Evolutionary conservation across 2,113 vertebrate species (phyloP), one percentile per base, ranked within the genome.

Genomic region (Amazona vittata): DNA sequence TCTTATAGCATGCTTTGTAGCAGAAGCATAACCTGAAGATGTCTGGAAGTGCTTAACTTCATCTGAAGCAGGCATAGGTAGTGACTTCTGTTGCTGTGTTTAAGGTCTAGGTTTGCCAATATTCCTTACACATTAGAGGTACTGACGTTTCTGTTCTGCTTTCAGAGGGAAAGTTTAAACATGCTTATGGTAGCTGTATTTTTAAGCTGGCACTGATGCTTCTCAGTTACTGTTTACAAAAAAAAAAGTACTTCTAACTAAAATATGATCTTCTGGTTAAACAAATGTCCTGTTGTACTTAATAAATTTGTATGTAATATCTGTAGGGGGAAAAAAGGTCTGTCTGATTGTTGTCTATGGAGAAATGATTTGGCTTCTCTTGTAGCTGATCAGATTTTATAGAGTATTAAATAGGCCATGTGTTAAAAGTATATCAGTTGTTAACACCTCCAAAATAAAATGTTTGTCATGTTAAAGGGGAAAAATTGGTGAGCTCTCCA

Each of bases 401-500:
- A 62, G 83, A 59, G 15, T 82, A 82, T 82, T 96, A 84, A 91
- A 73, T 86, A 81, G 73, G 31, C 31, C 17, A 14, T 53, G 63
- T 94, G 83, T 83, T 95, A 76, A 92, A 88, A 86, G 35, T 94
- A 93, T 53, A 93, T 53, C 65, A 49, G 60, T 91, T 93, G 69
- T 92, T 87, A 92, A 81, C 86, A 93, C 70, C 77, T 96, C 74
- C 63, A 82, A 78, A 95, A 84, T 76, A 46, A 93, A 89, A 82
- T 60, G 62, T 82, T 96, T 95, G 44, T 92, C 65, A 46, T 65
- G 8, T 76, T 92, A 55, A 93, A 71, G 29, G 73, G 43, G 74
- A 35, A 69, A 50, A 85, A 91, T 67, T 63, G 74, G 69, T 93
- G 77, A 93, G 83, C 52, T 96, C 91, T 97, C 96, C 96, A 93